Evolutionary conservation across 1,140 invertebrate species (phyloP), one percentile per base, ranked within the genome.

Genomic region (Formica exsecta): DNA sequence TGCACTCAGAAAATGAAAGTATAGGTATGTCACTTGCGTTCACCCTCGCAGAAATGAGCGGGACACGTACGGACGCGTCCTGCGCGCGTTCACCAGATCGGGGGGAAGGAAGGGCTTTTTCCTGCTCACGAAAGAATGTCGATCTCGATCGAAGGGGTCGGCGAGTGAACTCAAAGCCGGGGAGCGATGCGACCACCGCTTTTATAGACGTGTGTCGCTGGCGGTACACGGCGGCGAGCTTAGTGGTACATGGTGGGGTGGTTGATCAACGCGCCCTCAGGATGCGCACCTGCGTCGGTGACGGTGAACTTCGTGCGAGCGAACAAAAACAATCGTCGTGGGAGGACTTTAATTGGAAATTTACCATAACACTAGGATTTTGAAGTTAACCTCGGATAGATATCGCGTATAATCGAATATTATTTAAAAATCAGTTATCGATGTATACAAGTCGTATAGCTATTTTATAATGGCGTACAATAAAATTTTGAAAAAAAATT

Each of bases 271-370:
- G 86, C 87, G 81, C 74, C 86, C 86, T 79, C 59, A 29, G 36
- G 57, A 64, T 38, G 87, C 88, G 88, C 88, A 83, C 87, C 88
- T 89, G 88, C 87, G 87, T 89, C 61, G 83, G 57, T 65, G 74
- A 86, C 59, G 25, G 11, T 57, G 16, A 75, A 86, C 74, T 57
- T 64, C 16, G 51, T 68, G 19, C 9, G 13, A 66, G 29, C 4
- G 32, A 44, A 73, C 38, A 57, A 83, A 83, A 83, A 83, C 79
- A 83, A 74, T 61, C 16, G 11, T 73, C n/a, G 79, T 83, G 41
- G 79, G 38, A 36, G 38, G 38, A 13, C 73, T 74, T 73, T 83
- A 83, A 83, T 62, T 57, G 48, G 1, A 80, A 80, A 70, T 83
- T 73, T 73, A 83, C 32, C 32, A 57, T 68, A 59, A 81, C 66